Conservation (phyloP, 2,113 vertebrate species). For the Daubentonia madagascariensis region DNA sequence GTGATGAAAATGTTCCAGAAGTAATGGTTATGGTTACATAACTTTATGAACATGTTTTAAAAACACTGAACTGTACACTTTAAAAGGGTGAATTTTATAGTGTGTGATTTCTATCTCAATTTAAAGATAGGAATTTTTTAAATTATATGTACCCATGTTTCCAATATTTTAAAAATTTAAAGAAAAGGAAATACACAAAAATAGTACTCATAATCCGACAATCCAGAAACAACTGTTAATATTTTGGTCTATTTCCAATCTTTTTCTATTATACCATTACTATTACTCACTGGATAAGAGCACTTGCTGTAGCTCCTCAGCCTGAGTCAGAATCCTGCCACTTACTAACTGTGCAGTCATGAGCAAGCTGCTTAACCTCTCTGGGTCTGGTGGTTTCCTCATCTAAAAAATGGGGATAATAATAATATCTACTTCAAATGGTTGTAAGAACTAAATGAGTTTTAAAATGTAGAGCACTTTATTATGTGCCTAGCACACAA, state of each 20-base stretch:
- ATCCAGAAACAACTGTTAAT: neutral
- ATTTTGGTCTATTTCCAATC: neutral
- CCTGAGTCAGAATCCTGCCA: neutral
- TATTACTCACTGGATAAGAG: neutral
- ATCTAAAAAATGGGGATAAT: too few relatives aligned
- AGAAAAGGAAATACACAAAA: neutral
- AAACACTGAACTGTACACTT: neutral
- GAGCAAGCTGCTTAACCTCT: neutral
- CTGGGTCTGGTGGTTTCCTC: neutral
- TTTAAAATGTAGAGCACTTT: neutral
- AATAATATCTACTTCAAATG: neutral
- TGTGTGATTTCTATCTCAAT: neutral
- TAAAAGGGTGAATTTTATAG: neutral
- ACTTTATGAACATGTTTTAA: neutral
- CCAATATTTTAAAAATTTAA: neutral
- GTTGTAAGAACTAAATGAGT: neutral
- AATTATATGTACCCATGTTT: neutral
- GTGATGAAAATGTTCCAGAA: neutral
- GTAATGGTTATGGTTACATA: neutral
- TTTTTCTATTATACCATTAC: neutral
- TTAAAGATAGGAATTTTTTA: neutral
- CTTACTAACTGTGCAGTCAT: neutral
- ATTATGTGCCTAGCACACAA: neutral
- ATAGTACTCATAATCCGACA: neutral
- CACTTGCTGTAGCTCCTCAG: neutral